Percentiles rank a stretch among this genome's conserved stretches.
phyloP scores from a whole-genome alignment of 1,140 invertebrate genomes.

The Lasioglossum baleicum region DNA sequence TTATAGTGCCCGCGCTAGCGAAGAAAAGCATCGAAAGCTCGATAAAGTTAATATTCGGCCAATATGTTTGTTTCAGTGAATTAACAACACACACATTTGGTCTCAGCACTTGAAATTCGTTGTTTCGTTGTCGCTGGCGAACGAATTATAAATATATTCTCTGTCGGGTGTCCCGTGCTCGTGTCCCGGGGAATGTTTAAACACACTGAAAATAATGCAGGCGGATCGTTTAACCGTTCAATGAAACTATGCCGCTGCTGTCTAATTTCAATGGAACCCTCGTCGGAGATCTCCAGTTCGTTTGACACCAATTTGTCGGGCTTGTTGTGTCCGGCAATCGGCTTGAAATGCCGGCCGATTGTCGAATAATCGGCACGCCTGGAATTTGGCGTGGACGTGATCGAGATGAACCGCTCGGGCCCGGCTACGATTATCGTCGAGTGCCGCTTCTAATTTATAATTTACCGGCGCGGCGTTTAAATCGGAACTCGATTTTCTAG shows the following conservation, averaged over 20 bases:
- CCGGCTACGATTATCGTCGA: constrained; percentile 11
- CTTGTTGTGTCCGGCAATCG: constrained; percentile 35
- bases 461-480: neutral
- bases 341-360: constrained; percentile 47
- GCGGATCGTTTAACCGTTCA: neutral
- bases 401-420: constrained; percentile 9
- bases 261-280: constrained; percentile 32
- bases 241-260: constrained; percentile 5
- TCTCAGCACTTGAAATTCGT: no score
- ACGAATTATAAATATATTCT: neutral
- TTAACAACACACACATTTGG: no score
- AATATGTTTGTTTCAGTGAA: no score
- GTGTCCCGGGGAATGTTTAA: neutral
- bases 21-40: no score
- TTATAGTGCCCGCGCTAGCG: no score
- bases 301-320: constrained; percentile 36
- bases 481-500: no score
- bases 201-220: neutral
- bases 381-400: constrained; percentile 28
- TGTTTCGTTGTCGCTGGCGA: no score
- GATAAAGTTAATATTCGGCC: no score
- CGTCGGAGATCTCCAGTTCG: constrained; percentile 15
- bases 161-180: neutral
- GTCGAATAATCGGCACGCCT: constrained; percentile 32
- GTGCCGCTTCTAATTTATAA: constrained; percentile 47